Conservation (phyloP, 2,797 vertebrate genomes). For the Amniataba percoides region DNA sequence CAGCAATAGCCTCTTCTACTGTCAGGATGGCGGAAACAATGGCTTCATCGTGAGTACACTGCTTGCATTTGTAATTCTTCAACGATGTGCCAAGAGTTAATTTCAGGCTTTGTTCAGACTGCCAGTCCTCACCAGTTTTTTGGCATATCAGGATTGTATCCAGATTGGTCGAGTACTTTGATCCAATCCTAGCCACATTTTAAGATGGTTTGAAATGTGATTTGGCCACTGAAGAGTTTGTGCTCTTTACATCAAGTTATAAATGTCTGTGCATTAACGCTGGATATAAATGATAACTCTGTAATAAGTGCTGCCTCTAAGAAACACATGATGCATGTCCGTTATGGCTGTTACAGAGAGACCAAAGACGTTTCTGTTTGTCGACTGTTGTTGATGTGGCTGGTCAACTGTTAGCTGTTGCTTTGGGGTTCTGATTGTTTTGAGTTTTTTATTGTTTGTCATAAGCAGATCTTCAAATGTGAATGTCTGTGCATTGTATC, state of each 20-base stretch:
- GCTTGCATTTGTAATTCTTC: background rate
- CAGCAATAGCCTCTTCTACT: conserved; percentile 98
- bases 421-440: conserved; percentile 4
- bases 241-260: background rate
- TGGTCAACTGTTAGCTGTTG: background rate
- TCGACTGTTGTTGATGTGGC: no score
- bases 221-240: no score
- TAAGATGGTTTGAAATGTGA: no score
- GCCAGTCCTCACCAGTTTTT: no score
- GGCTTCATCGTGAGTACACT: conserved; percentile 93
- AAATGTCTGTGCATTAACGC: background rate
- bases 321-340: background rate
- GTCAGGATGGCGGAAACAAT: conserved; percentile 94
- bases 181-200: no score
- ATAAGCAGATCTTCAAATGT: background rate
- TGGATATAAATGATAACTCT: background rate
- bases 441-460: background rate
- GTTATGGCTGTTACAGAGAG: background rate
- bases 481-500: background rate
- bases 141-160: no score
- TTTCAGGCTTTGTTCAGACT: no score
- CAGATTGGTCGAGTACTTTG: no score
- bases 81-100: no score
- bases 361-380: no score
- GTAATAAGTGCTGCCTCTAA: background rate